Evolutionary conservation across 2,797 vertebrate genomes (phyloP).

Genomic region (Megalops cyprinoides): DNA sequence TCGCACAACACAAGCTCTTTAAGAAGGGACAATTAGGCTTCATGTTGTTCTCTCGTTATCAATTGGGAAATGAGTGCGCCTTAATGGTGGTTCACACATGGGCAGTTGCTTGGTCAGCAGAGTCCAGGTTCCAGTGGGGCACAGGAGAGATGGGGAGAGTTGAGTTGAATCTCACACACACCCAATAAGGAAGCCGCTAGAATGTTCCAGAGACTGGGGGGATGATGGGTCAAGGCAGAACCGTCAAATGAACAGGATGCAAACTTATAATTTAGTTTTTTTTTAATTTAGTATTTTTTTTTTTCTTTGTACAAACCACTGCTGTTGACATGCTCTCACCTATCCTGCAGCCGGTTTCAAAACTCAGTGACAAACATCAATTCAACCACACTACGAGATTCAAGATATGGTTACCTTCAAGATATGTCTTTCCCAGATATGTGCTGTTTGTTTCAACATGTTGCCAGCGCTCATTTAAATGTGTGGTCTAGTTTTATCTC

Average conservation of each 20-base stretch:
- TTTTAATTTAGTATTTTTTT: too few relatives aligned
- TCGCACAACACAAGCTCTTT: not conserved
- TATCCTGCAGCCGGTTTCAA: too few relatives aligned
- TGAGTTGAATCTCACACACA: too few relatives aligned
- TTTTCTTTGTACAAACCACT: too few relatives aligned
- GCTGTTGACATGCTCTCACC: too few relatives aligned
- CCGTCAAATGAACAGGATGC: too few relatives aligned
- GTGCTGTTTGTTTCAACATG: not conserved
- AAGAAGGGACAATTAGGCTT: not conserved
- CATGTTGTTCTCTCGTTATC: not conserved
- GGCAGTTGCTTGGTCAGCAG: not conserved
- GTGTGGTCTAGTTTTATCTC: not conserved
- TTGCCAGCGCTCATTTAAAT: not conserved
- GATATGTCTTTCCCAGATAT: not conserved
- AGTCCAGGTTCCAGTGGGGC: not conserved
- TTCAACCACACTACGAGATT: too few relatives aligned
- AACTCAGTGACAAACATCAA: too few relatives aligned
- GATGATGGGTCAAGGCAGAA: not conserved
- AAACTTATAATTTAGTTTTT: too few relatives aligned
- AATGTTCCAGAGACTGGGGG: not conserved
- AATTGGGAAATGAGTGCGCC: not conserved
- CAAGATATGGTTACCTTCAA: not conserved
- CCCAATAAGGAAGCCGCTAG: not conserved
- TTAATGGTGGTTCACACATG: not conserved
- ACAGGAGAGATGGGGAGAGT: not conserved